Conservation (phyloP, 2,113 vertebrate genomes). For the Uria lomvia region DNA sequence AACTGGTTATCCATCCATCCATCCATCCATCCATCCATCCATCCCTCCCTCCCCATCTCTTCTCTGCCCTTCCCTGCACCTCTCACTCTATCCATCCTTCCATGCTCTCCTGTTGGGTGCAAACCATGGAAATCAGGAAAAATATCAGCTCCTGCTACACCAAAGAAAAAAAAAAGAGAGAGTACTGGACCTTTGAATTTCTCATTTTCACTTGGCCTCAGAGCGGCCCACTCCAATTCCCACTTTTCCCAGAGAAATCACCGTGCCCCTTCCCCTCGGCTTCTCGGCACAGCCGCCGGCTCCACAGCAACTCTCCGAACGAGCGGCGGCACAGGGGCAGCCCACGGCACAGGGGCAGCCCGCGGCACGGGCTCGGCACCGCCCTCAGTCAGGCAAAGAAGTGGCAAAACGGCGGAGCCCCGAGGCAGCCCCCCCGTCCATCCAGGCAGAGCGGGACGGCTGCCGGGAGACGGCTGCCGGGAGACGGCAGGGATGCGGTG, state of each 20-base stretch:
- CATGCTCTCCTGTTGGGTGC: fast-evolving
- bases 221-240: fast-evolving
- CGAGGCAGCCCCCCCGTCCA: fast-evolving
- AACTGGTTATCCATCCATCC: not conserved
- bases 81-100: not conserved
- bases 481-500: too few relatives aligned
- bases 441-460: fast-evolving
- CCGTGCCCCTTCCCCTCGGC: not conserved
- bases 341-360: not conserved
- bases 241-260: not conserved
- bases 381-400: too few relatives aligned
- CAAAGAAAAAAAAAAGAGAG: too few relatives aligned
- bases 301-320: not conserved
- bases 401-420: not conserved
- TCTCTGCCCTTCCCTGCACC: not conserved
- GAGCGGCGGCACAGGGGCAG: not conserved
- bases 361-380: fast-evolving
- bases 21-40: not conserved
- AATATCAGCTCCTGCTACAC: fast-evolving
- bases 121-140: not conserved
- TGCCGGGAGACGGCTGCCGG: fast-evolving
- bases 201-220: not conserved
- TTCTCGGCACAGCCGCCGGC: not conserved
- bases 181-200: fast-evolving
- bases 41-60: not conserved